Evolutionary conservation across 2,113 vertebrate species (phyloP), one percentile per base, ranked within the genome.

Genomic region (Oenanthe melanoleuca): DNA sequence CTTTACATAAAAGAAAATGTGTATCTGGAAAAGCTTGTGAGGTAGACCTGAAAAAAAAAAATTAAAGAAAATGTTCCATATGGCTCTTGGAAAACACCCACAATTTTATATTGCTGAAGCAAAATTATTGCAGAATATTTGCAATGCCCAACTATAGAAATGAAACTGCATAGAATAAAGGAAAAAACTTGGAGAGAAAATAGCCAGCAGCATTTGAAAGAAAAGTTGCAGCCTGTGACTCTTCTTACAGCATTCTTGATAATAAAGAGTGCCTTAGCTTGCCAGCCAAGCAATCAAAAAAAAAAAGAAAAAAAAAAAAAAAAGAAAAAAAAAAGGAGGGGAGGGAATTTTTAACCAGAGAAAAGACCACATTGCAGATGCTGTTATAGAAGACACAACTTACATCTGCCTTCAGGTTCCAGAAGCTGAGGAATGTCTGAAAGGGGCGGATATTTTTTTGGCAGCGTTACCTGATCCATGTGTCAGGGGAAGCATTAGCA

Each of bases 401-500:
- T 91, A 81, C 86, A 94, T 93, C 83, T 94, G 90, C 86, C 86
- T 93, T 63, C 65, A 88, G 63, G 80, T 94, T 91, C 80, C 96
- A 96, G 93, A 92, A 95, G 89, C 92, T 93, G 59, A 69, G 89
- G 91, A 93, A 92, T 93, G 78, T 74, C 88, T 95, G 72, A 29
- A 88, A 71, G 38, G 59, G 57, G 64, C 57, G 56, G 56, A 66
- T 81, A 22, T 59, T 57, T 94, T 92, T 94, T 93, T 96, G 95
- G 87, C 90, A 85, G 11, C 0, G 2, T 88, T 93, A 88, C 95
- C 90, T 86, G 86, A 95, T 96, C 92, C 26, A 0, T 63, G 78
- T 93, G 88, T 97, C 88, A 87, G 87, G 93, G 96, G 96, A 96
- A 79, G 78, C 60, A 81, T 95, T 96, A 91, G 86, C 77, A 88